Base-by-base conservation (phyloP, 2,113 vertebrate genomes). In the Xiphophorus couchianus region DNA sequence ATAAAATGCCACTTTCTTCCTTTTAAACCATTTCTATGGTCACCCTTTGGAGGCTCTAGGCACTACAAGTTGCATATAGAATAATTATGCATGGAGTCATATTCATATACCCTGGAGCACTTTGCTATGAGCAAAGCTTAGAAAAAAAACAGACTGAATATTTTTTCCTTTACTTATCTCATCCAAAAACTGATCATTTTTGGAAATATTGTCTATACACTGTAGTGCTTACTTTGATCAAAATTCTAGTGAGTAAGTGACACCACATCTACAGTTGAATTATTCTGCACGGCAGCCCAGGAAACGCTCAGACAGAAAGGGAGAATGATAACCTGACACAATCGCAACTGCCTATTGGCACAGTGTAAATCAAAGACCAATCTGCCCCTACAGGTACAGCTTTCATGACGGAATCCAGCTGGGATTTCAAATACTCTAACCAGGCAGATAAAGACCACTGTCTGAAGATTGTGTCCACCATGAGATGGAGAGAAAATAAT, bases 381-480 rank as follows among this genome's bases (percentile, higher is more conserved):
- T 93, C 92, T 85, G 72, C 77, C 72, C 90, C 87, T 90, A 93
- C 94, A 94, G 93, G 84, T 87, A 89, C 76, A 73, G 81, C 88
- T 89, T 92, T 93, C 82, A 86, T 82, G 90, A 89, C 67, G 62
- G 84, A 77, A 91, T 89, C 88, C 88, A 84, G 88, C 87, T 71
- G 91, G 86, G 93, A 93, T 92, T 93, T 90, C 87, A 91, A 92
- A 93, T 88, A 86, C 88, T 90, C 85, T 78, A 89, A 93, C 86
- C 90, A 90, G 84, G 86, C 90, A 86, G 91, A 93, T 86, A 91
- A 90, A 92, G 86, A 82, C 73, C 82, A 62, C 76, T 68, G 85
- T 86, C 77, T 84, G 90, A 87, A 93, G 84, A 91, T 91, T 30
- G 67, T 74, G 71, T 85, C 91, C 86, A 86, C 84, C 80, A 69